These are phyloP conservation scores for Laterallus jamaicensis DNA, from an alignment of 2,113 vertebrate genomes.

Conservation along the genomic window DNA sequence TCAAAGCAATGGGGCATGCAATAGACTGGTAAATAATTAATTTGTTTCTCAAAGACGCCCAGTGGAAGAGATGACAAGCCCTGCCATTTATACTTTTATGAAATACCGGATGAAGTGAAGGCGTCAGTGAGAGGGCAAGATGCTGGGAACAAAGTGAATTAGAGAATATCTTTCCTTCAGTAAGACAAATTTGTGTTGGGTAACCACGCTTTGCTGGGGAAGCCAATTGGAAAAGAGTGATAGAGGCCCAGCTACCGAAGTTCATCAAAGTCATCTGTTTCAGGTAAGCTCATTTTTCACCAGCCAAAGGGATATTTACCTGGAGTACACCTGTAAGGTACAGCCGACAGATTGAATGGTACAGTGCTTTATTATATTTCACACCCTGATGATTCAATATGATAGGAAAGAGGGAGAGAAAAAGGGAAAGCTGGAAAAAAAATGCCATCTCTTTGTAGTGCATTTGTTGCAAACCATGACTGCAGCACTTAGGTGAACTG, in stretches of 20 bases:
- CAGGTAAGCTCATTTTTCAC: conserved; percentile 97
- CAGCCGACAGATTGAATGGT: conserved; percentile 93
- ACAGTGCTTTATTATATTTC: conserved; percentile 98
- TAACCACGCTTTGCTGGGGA: conserved; percentile 83
- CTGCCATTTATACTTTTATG: conserved; percentile 45
- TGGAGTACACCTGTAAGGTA: conserved; percentile 93
- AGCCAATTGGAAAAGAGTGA: conserved; percentile 99
- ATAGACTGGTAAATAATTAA: conserved; percentile 52
- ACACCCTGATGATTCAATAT: conserved; percentile 90
- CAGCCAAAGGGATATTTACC: conserved; percentile 91
- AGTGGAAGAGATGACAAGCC: conserved; percentile 19
- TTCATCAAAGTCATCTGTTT: conserved; percentile 97
- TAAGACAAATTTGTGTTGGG: conserved; percentile 92
- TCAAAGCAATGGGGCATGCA: conserved; percentile 34
- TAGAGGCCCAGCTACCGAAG: conserved; percentile 84
- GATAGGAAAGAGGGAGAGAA: conserved; percentile 67
- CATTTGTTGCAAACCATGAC: not conserved
- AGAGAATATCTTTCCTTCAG: conserved; percentile 88
- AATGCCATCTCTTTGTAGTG: not conserved
- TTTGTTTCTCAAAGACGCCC: conserved; percentile 33
- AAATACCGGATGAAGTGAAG: conserved; percentile 60
- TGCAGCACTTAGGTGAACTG: not conserved
- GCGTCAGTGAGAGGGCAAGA: conserved; percentile 19
- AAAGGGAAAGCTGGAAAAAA: not conserved
- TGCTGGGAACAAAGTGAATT: conserved; percentile 75